Base-by-base conservation (phyloP, 2,113 vertebrate genomes). In the Leiothrix lutea region DNA sequence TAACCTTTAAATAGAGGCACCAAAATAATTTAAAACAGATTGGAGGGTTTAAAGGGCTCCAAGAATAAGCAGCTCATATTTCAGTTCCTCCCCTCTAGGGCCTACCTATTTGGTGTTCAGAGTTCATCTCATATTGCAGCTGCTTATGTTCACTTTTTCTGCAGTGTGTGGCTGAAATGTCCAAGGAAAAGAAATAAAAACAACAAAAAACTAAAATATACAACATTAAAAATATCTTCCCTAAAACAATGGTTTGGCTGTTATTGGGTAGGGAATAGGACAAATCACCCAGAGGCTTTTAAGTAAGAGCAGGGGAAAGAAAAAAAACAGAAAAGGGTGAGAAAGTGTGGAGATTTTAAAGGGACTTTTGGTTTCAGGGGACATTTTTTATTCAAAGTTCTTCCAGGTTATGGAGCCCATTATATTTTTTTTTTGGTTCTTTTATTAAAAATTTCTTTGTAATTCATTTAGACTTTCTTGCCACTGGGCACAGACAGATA, bases 1-100 rank as follows among this genome's bases (percentile, higher is more conserved):
- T 97, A 97, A 97, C 95, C 95, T 97, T 97, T 95, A 98, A 97
- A 91, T 97, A 97, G 95, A 88, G 84, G 92, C 86, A 97, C 95
- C 95, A 96, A 96, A 97, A 96, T 98, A 97, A 98, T 97, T 97
- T 98, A 95, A 98, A 97, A 97, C 89, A 97, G 94, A 97, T 97
- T 98, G 95, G 86, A 97, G 83, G 72, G 96, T 97, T 97, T 97
- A 92, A 95, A 97, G 96, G 97, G 79, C 95, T 97, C 78, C 60
- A 86, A 97, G 95, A 97, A 88, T 93, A 94, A 95, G 93, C 88
- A 95, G 93, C 72, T 97, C 90, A 75, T 95, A 93, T 95, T 97
- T 98, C 95, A 97, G 78, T 96, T 97, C 96, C 91, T 94, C 86
- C 72, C 80, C 90, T 96, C 81, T 77, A 95, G 93, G 93, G 95